phyloP scores from a whole-genome alignment of 2,113 vertebrate species.

The Solea senegalensis region DNA sequence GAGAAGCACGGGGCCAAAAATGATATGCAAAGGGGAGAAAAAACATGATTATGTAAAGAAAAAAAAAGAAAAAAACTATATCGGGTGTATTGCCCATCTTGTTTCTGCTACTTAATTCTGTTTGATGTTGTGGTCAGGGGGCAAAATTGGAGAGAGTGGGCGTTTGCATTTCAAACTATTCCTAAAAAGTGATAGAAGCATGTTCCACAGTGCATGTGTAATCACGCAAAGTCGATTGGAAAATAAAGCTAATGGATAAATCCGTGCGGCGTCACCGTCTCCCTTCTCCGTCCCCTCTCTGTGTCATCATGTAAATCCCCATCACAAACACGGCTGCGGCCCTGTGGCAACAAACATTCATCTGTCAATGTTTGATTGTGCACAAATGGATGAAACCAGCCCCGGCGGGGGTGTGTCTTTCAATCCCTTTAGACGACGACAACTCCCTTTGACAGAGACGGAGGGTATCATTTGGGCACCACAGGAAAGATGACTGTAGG shows the following conservation, averaged over 20 bases:
- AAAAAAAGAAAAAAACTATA: constrained; percentile 71
- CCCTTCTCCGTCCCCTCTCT: background rate
- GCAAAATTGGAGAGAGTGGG: constrained; percentile 50
- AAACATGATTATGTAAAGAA: constrained; percentile 56
- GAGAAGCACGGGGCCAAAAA: constrained; percentile 32
- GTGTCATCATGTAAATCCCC: constrained; percentile 34
- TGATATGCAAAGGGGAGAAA: constrained; percentile 58
- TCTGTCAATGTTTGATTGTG: constrained; percentile 59
- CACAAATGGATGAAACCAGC: constrained; percentile 50
- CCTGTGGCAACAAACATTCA: constrained; percentile 51
- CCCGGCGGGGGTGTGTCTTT: constrained; percentile 59
- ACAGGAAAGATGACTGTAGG: constrained; percentile 52
- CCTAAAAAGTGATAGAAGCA: constrained; percentile 18
- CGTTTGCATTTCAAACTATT: constrained; percentile 54
- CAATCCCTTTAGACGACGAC: constrained; percentile 46
- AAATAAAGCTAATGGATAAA: constrained; percentile 46
- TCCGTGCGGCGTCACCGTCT: constrained; percentile 25
- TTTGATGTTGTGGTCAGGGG: constrained; percentile 78
- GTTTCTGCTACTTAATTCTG: constrained; percentile 74
- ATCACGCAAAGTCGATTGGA: constrained; percentile 44
- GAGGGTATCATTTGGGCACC: constrained; percentile 69
- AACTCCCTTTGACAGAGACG: constrained; percentile 54
- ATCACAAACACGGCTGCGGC: constrained; percentile 47
- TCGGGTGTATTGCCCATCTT: constrained; percentile 53
- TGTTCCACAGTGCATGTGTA: constrained; percentile 47